Conservation (phyloP, 2,113 vertebrate genomes). For the Calyptomena viridis region DNA sequence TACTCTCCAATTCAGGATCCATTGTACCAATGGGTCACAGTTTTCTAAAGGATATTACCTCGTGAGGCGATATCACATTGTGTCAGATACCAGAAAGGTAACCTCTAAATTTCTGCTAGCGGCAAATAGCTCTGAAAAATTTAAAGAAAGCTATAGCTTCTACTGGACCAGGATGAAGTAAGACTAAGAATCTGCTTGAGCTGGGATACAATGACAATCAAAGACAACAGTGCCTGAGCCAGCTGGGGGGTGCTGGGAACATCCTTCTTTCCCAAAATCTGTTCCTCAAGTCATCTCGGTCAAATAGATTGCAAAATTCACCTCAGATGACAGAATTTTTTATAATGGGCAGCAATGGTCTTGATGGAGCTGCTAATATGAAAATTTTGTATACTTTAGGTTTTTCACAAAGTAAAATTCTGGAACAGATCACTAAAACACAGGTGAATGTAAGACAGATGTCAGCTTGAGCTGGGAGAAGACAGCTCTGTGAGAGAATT, state of each 20-base stretch:
- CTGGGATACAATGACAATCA: background rate
- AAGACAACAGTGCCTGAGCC: background rate
- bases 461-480: background rate
- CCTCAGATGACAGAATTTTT: background rate
- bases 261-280: background rate
- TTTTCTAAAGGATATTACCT: background rate
- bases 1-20: background rate
- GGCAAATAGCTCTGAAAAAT: background rate
- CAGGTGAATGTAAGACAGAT: background rate
- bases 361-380: background rate
- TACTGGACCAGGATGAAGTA: background rate
- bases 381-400: background rate
- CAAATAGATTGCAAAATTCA: background rate
- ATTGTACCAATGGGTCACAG: rapidly evolving
- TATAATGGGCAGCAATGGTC: background rate
- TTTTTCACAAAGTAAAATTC: background rate
- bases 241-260: background rate
- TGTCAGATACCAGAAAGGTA: background rate
- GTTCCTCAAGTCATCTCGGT: background rate
- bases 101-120: background rate
- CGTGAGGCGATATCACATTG: background rate
- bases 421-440: background rate
- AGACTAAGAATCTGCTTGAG: background rate
- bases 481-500: background rate
- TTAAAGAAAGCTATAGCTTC: background rate